Evolutionary conservation across 2,888 invertebrate species (phyloP), one percentile per base, ranked within the genome.

Genomic region (Dicyrtomina minuta): DNA sequence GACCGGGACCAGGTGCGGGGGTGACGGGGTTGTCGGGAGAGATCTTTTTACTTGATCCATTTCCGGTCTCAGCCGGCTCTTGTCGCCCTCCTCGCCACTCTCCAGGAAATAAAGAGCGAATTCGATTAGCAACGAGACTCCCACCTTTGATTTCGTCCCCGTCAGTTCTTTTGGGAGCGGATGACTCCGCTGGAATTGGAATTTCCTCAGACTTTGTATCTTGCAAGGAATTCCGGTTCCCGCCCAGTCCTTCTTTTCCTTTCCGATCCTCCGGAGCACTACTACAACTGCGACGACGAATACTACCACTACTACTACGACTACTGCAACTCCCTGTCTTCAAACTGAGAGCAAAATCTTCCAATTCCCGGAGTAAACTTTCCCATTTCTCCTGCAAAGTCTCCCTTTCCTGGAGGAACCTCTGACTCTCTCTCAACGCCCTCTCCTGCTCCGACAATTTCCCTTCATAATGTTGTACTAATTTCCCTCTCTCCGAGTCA

Each of bases 381-480:
- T 78, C 74, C 78, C 78, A 78, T 66, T 76, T 76, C 39, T 77
- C 73, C 62, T 76, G 73, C 22, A 78, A 66, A 51, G 68, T 55
- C 20, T 68, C 53, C 22, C 73, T 67, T 60, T 79, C 76, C 27
- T 71, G 68, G 24, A 77, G 69, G 59, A 75, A 74, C 33, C 72
- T 72, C 64, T 77, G 77, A 62, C 71, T 86, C 8, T 76, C 76
- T 79, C 83, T 83, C 66, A 83, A 77, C 76, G 82, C 82, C 67
- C 88, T 86, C 82, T 85, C 85, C 74, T 84, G 84, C 72, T 84
- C 85, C 20, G 39, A 24, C 20, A 88, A 81, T 61, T 83, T 80
- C 0, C 79, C 77, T 79, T 86, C 85, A 59, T 74, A 75, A 65
- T 72, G 72, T 64, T 75, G 68, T 20, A 74, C 72, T 62, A 76